These are phyloP conservation scores for Macrotrachela quadricornifera DNA, from an alignment of 1,140 invertebrate genomes.

Conservation along the genomic window DNA sequence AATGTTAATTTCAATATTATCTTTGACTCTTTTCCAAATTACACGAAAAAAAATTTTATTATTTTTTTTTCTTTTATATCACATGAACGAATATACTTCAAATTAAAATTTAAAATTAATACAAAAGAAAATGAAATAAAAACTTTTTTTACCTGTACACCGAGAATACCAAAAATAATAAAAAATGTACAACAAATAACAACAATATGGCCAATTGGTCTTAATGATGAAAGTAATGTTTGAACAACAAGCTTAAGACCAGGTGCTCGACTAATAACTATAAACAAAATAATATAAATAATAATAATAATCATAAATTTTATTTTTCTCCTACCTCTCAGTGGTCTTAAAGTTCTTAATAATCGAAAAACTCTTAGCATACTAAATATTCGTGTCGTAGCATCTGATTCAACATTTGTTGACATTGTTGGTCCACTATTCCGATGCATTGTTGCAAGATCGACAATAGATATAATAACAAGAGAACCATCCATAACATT, in stretches of 20 bases:
- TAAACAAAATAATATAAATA: too few species aligned
- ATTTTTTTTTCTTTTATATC: too few species aligned
- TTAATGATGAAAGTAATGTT: constrained; percentile 80
- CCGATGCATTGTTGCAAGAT: constrained; percentile 76
- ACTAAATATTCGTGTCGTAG: constrained; percentile 80
- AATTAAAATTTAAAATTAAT: too few species aligned
- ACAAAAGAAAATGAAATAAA: too few species aligned
- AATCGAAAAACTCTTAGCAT: constrained; percentile 89
- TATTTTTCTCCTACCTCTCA: constrained; percentile 35
- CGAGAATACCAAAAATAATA: constrained; percentile 96
- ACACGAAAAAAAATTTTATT: too few species aligned
- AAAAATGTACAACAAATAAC: constrained; percentile 99
- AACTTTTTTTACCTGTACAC: constrained; percentile 61
- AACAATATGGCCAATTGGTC: constrained; percentile 98
- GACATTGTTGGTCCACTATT: constrained; percentile 33
- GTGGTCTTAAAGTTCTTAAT: constrained; percentile 68
- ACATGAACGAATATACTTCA: too few species aligned
- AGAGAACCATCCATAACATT: constrained; percentile 96
- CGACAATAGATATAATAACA: constrained; percentile 86
- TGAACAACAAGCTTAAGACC: constrained; percentile 96
- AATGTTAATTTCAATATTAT: too few species aligned
- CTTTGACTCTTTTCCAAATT: too few species aligned
- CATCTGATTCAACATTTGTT: too few species aligned
- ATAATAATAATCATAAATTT: too few species aligned
- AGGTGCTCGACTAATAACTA: constrained; percentile 88